Evolutionary conservation across 2,113 vertebrate species (phyloP).

Genomic region (Charadrius vociferus): DNA sequence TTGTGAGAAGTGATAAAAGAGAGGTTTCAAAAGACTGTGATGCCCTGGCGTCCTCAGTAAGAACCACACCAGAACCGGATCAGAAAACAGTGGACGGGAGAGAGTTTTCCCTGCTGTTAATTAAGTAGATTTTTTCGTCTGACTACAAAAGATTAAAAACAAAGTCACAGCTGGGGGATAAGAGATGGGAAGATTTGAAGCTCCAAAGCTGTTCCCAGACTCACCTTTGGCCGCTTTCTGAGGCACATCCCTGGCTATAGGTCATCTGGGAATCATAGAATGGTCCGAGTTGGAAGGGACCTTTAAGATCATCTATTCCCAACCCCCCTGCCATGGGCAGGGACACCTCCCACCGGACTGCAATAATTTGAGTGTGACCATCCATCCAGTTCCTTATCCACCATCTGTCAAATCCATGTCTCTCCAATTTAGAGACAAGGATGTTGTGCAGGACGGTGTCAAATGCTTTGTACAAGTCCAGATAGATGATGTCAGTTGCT

Average conservation of each 20-base stretch:
- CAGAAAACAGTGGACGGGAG: not conserved
- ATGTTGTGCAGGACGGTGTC: too few relatives aligned
- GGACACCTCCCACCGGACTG: not conserved
- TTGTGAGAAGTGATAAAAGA: not conserved
- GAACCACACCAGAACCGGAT: fast-evolving
- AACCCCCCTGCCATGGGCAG: not conserved
- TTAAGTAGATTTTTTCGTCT: not conserved
- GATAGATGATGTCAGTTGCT: too few relatives aligned
- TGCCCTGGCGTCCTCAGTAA: not conserved
- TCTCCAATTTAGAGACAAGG: too few relatives aligned
- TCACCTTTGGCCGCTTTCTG: fast-evolving
- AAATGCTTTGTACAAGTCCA: too few relatives aligned
- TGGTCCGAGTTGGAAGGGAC: not conserved
- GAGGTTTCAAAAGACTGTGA: not conserved
- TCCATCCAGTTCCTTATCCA: too few relatives aligned
- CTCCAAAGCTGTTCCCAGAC: not conserved
- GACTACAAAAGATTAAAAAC: not conserved
- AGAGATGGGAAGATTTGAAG: not conserved
- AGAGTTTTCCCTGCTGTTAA: not conserved
- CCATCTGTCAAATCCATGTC: too few relatives aligned
- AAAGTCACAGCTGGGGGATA: not conserved
- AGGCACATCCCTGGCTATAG: not conserved
- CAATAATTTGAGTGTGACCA: too few relatives aligned
- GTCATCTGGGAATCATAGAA: not conserved
- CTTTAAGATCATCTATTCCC: not conserved